Evolutionary conservation across 2,113 vertebrate genomes (phyloP).

Genomic region (Mesembrinibis cayennensis): DNA sequence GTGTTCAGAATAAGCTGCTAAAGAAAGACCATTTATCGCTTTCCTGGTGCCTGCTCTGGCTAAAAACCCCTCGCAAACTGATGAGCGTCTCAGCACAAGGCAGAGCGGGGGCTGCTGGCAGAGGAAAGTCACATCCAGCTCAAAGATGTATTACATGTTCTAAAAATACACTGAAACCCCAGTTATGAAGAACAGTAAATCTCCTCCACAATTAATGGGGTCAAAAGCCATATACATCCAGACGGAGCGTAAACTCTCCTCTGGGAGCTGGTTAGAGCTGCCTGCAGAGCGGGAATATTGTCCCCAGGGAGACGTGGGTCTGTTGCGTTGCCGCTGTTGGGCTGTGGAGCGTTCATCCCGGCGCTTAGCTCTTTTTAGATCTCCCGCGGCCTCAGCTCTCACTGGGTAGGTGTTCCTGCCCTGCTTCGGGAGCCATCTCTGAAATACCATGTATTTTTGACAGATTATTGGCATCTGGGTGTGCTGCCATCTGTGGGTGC

Average conservation of each 20-base stretch:
- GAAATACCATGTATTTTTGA: neutral
- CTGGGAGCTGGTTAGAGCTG: neutral
- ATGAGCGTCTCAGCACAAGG: fast-evolving
- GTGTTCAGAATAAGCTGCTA: neutral
- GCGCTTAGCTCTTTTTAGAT: neutral
- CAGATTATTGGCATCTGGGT: neutral
- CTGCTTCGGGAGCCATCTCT: neutral
- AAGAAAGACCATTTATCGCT: neutral
- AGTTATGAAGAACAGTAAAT: neutral
- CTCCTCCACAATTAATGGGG: neutral
- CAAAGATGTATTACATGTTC: fast-evolving
- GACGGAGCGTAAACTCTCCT: fast-evolving
- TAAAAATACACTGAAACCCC: neutral
- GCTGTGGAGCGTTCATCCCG: neutral
- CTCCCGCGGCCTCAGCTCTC: neutral
- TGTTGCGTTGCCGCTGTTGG: neutral
- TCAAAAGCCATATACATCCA: neutral
- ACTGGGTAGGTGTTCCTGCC: neutral
- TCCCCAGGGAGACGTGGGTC: neutral
- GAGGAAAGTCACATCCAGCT: neutral
- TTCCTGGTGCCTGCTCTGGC: neutral
- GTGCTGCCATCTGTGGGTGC: neutral
- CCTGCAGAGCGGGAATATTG: fast-evolving
- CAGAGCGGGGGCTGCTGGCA: neutral
- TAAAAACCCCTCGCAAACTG: neutral